Conservation (phyloP, 1,140 invertebrate species). For the Agraylea sexmaculata region DNA sequence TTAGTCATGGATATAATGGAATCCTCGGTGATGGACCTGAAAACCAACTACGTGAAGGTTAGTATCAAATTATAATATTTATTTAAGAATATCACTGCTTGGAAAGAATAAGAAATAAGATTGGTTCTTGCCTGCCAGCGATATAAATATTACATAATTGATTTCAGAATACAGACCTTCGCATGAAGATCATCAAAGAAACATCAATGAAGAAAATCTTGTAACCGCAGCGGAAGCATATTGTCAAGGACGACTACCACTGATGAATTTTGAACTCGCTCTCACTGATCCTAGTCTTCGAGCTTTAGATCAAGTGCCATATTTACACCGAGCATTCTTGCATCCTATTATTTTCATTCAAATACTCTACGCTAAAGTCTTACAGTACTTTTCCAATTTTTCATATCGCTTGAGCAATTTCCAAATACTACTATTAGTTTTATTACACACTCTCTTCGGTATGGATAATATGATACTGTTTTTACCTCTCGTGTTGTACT, state of each 20-base stretch:
- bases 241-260: constrained; percentile 61
- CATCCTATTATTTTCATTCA: constrained; percentile 57
- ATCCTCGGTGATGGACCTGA: constrained; percentile 5
- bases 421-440: constrained; percentile 51
- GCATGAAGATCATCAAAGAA: constrained; percentile 46
- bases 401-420: constrained; percentile 47
- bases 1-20: constrained; percentile 16
- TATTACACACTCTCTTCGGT: constrained; percentile 54
- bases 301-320: constrained; percentile 53
- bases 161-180: constrained; percentile 34
- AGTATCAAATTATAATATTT: neutral
- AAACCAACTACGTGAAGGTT: constrained; percentile 15
- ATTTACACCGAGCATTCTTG: constrained; percentile 55
- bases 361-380: constrained; percentile 53
- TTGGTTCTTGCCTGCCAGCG: too few species aligned
- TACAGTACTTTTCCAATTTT: constrained; percentile 46
- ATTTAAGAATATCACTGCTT: too few species aligned
- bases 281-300: constrained; percentile 51
- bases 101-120: too few species aligned
- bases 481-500: constrained; percentile 57
- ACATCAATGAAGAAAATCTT: constrained; percentile 66
- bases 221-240: constrained; percentile 72
- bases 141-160: neutral
- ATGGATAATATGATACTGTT: constrained; percentile 52
- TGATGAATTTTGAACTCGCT: constrained; percentile 60